phyloP scores from a whole-genome alignment of 2,113 vertebrate genomes.

The Cyrtonyx montezumae region DNA sequence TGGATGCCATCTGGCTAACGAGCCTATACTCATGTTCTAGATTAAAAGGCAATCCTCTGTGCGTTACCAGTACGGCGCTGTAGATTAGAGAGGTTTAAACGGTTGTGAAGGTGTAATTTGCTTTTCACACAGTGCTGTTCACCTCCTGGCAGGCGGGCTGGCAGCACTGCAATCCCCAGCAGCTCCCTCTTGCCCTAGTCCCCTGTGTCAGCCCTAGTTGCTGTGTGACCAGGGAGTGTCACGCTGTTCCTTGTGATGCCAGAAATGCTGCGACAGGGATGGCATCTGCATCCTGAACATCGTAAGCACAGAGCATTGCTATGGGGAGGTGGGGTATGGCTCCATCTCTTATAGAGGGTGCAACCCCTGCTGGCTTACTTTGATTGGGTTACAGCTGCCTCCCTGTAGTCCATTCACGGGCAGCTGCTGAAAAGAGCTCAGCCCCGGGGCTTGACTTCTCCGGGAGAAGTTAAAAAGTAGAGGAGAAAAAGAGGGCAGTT shows the following conservation, averaged over 20 bases:
- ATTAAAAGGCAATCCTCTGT: slow-evolving; percentile 49
- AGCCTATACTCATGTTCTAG: slow-evolving; percentile 53
- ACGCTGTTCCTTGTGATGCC: neutral
- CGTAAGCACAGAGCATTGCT: neutral
- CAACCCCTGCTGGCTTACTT: neutral
- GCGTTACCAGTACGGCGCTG: rapidly evolving
- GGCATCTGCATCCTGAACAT: neutral
- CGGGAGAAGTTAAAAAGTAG: neutral
- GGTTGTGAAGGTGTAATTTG: slow-evolving; percentile 53
- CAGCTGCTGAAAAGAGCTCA: neutral
- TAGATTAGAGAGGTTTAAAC: slow-evolving; percentile 41
- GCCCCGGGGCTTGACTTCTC: neutral
- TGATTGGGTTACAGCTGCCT: neutral
- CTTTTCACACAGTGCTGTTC: slow-evolving; percentile 22
- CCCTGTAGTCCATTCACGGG: neutral
- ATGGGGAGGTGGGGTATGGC: neutral
- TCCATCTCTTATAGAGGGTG: neutral
- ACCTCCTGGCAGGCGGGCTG: neutral
- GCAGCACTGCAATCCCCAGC: neutral
- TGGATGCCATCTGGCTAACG: slow-evolving; percentile 65
- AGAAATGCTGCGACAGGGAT: neutral
- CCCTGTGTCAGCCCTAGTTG: neutral
- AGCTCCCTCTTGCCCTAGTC: neutral
- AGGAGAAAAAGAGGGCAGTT: neutral
- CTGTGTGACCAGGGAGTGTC: neutral